These are phyloP conservation scores for Diplosoma virens DNA, from an alignment of 23 tunicate genomes.

Conservation along the genomic window DNA sequence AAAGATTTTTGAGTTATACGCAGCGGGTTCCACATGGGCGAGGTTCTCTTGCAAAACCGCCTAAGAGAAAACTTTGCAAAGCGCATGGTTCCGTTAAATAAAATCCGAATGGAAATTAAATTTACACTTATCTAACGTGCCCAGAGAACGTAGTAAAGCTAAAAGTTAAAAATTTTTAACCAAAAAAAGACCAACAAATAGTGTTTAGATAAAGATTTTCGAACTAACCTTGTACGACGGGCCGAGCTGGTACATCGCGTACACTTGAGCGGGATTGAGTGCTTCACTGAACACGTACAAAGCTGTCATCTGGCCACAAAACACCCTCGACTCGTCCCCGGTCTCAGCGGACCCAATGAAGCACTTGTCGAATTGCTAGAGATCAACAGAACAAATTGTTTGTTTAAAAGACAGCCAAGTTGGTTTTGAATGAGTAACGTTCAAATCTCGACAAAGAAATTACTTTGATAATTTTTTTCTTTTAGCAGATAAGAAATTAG, in stretches of 20 bases:
- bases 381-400: no score
- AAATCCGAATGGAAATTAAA: background rate
- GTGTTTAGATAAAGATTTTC: no score
- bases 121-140: background rate
- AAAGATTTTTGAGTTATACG: no score
- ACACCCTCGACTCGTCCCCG: conserved; percentile 89
- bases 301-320: conserved; percentile 97
- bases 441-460: no score
- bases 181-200: no score
- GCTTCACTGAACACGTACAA: conserved; percentile 96
- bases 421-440: no score
- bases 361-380: conserved; percentile 92
- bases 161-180: background rate
- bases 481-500: no score
- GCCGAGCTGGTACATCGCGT: conserved; percentile 91
- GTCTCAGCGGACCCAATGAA: conserved; percentile 98
- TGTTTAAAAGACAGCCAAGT: no score
- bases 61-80: no score
- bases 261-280: conserved; percentile 78
- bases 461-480: no score
- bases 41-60: no score
- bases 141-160: background rate
- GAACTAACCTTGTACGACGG: conserved; percentile 81
- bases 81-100: background rate
- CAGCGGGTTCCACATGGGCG: no score